These are phyloP conservation scores for Noturus placidus DNA, from an alignment of 2,113 vertebrate species.

Conservation along the genomic window DNA sequence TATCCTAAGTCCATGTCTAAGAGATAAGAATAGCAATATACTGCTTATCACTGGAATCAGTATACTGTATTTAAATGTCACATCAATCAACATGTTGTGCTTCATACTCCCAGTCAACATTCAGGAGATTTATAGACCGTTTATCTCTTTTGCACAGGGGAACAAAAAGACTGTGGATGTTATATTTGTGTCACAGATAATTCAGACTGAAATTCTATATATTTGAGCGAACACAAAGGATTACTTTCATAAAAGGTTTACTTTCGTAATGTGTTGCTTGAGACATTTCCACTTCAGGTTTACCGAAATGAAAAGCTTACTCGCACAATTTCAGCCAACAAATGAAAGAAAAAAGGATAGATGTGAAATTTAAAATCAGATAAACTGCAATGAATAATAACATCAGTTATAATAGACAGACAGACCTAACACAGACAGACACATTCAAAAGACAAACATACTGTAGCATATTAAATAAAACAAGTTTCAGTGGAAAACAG, in stretches of 20 bases:
- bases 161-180: not conserved
- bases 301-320: conserved; percentile 16
- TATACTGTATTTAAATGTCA: conserved; percentile 11
- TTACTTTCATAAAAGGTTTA: not conserved
- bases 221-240: not conserved
- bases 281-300: conserved; percentile 12
- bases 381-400: not conserved
- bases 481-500: not conserved
- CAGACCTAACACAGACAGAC: not conserved
- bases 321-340: conserved; percentile 4
- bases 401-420: not conserved
- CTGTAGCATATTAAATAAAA: not conserved
- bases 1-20: not conserved
- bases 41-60: not conserved
- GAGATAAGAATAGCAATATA: conserved; percentile 2
- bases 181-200: conserved; percentile 10
- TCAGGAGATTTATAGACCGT: not conserved
- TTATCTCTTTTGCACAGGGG: not conserved
- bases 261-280: not conserved
- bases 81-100: not conserved
- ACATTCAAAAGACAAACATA: not conserved
- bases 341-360: not conserved
- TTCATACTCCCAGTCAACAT: not conserved
- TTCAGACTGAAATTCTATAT: conserved; percentile 6
- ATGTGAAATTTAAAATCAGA: not conserved